These are phyloP conservation scores for Trichomycterus rosablanca DNA, from an alignment of 2,113 vertebrate genomes.

Conservation along the genomic window DNA sequence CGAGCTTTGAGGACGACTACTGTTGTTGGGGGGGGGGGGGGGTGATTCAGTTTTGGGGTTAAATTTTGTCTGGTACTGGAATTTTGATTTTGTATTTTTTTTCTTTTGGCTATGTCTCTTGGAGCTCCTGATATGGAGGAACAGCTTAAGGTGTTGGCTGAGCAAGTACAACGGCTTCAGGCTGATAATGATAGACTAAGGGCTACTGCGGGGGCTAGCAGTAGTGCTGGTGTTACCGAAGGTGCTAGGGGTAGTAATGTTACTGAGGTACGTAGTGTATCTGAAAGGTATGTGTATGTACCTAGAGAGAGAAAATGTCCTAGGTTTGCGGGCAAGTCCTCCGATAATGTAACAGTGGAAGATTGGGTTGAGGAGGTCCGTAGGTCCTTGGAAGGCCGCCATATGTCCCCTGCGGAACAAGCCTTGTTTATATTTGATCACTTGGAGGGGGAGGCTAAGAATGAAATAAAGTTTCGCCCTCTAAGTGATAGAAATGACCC, in stretches of 20 bases:
- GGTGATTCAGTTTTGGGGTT: no score
- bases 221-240: no score
- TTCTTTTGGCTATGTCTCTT: neutral
- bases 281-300: neutral
- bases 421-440: no score
- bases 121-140: neutral
- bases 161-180: constrained; percentile 5
- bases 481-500: neutral
- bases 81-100: neutral
- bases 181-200: constrained; percentile 11
- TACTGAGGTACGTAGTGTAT: neutral
- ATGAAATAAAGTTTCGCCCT: constrained; percentile 5
- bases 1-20: no score
- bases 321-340: neutral
- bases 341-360: neutral
- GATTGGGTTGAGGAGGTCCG: constrained; percentile 22
- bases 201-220: no score
- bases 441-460: constrained; percentile 1
- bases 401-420: neutral
- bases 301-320: no score
- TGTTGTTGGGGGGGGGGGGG: no score
- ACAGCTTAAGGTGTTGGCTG: neutral
- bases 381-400: neutral
- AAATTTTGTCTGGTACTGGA: no score
- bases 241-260: neutral